Evolutionary conservation across 1,140 invertebrate species (phyloP).

Genomic region (Calycopis cecrops): DNA sequence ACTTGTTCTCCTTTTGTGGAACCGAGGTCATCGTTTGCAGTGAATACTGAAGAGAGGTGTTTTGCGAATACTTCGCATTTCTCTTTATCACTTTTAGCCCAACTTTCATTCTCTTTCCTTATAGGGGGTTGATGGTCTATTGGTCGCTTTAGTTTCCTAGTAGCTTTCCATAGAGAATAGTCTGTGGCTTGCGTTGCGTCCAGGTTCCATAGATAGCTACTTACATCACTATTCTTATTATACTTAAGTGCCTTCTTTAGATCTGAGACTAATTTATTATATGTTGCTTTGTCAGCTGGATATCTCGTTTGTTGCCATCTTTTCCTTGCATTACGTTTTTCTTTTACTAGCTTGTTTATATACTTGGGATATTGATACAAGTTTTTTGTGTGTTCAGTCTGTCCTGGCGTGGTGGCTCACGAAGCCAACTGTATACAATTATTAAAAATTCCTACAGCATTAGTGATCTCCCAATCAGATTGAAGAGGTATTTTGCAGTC

Average conservation of each 20-base stretch:
- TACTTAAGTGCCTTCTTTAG: conserved; percentile 19
- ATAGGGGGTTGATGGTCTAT: conserved; percentile 9
- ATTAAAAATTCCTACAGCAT: conserved; percentile 26
- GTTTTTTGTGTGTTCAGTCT: neutral
- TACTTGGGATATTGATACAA: conserved; percentile 1
- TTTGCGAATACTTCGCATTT: conserved; percentile 26
- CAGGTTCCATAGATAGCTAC: conserved; percentile 20
- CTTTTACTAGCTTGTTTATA: conserved; percentile 15
- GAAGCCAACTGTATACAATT: conserved; percentile 22
- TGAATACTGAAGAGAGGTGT: conserved; percentile 24
- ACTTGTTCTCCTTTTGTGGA: neutral
- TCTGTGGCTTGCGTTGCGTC: conserved; percentile 18
- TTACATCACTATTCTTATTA: conserved; percentile 17
- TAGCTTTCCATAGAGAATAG: conserved; percentile 30
- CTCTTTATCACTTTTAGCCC: conserved; percentile 21
- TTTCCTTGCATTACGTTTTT: conserved; percentile 25
- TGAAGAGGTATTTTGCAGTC: conserved; percentile 20
- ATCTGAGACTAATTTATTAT: conserved; percentile 19
- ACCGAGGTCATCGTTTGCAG: neutral
- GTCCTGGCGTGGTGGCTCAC: conserved; percentile 18
- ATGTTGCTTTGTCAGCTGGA: conserved; percentile 18
- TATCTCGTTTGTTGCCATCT: conserved; percentile 18
- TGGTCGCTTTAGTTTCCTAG: conserved; percentile 27
- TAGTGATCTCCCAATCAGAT: conserved; percentile 23
- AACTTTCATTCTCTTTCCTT: conserved; percentile 4